These are phyloP conservation scores for Anoplius nigerrimus DNA, from an alignment of 2,888 invertebrate genomes.

Conservation along the genomic window DNA sequence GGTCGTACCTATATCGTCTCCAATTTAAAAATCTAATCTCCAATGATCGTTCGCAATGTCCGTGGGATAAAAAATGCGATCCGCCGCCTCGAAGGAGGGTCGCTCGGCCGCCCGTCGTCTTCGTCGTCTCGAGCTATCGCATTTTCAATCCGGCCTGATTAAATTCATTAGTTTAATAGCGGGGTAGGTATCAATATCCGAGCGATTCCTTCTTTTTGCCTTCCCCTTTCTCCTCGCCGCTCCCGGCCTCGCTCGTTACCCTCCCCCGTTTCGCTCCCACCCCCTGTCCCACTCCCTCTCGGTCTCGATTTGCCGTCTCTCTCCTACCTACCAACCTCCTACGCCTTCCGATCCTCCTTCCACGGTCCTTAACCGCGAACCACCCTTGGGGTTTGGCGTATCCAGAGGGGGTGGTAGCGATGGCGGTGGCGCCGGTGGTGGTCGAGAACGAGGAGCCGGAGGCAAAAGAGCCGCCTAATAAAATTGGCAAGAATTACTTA, in stretches of 20 bases:
- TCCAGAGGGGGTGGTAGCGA: conserved; percentile 25
- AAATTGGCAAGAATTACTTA: conserved; percentile 70
- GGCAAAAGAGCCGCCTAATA: conserved; percentile 57
- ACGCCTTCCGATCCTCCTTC: conserved; percentile 28
- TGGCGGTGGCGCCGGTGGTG: conserved; percentile 3
- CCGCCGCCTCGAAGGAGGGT: conserved; percentile 18
- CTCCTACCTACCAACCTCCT: conserved; percentile 30
- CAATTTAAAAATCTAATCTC: conserved; percentile 76
- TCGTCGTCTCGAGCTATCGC: conserved; percentile 47
- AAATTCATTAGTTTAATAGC: conserved; percentile 75
- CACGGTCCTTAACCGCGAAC: conserved; percentile 45
- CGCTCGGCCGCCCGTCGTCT: not conserved
- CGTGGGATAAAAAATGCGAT: conserved; percentile 65
- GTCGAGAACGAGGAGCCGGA: conserved; percentile 23
- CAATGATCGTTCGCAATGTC: conserved; percentile 70
- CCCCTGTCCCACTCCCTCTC: conserved; percentile 22
- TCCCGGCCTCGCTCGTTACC: conserved; percentile 19
- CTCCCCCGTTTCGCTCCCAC: conserved; percentile 28
- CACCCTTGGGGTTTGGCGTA: conserved; percentile 54
- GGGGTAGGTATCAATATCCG: conserved; percentile 72
- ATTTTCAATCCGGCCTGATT: conserved; percentile 69
- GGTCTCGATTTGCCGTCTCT: conserved; percentile 17
- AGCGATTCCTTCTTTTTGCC: conserved; percentile 58
- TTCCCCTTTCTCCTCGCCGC: conserved; percentile 33
- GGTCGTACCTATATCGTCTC: conserved; percentile 61